Percentiles rank a stretch among this genome's conserved stretches.
These are phyloP conservation scores for Watsonalla binaria DNA, from an alignment of 2,888 invertebrate genomes.

Conservation along the genomic window DNA sequence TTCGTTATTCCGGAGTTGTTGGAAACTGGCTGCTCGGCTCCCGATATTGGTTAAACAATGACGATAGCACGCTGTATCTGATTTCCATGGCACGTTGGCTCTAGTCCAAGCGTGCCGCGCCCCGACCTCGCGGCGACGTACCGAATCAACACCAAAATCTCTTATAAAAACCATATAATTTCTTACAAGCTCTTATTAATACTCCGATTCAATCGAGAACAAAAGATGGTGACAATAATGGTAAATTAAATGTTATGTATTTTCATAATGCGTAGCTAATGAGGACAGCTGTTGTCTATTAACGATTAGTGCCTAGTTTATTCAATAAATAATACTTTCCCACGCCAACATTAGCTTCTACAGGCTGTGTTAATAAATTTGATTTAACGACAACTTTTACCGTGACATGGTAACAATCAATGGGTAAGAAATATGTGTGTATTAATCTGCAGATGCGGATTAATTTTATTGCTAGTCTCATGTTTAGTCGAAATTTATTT, in stretches of 20 bases:
- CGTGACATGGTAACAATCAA: not conserved
- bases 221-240: not conserved
- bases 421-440: not conserved
- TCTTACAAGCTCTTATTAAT: no score
- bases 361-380: not conserved
- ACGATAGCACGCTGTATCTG: slow-evolving; percentile 35
- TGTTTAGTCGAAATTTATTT: not conserved
- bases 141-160: not conserved
- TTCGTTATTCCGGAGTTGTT: slow-evolving; percentile 22
- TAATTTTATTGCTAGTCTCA: not conserved
- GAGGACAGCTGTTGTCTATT: not conserved
- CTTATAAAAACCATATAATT: no score
- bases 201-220: not conserved
- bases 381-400: not conserved
- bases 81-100: slow-evolving; percentile 59
- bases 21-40: slow-evolving; percentile 22
- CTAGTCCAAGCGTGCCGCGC: slow-evolving; percentile 54
- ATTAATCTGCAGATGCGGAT: not conserved
- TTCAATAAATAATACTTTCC: not conserved
- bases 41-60: slow-evolving; percentile 49
- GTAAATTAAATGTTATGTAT: not conserved
- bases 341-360: not conserved
- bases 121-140: slow-evolving; percentile 16
- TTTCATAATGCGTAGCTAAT: not conserved
- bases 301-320: not conserved